A percentile compares a stretch with the other conserved stretches of the same genome.
phyloP scores from a whole-genome alignment of 30 jellyfish, hydroid and myxozoan genomes.

The Nemopilema nomurai region DNA sequence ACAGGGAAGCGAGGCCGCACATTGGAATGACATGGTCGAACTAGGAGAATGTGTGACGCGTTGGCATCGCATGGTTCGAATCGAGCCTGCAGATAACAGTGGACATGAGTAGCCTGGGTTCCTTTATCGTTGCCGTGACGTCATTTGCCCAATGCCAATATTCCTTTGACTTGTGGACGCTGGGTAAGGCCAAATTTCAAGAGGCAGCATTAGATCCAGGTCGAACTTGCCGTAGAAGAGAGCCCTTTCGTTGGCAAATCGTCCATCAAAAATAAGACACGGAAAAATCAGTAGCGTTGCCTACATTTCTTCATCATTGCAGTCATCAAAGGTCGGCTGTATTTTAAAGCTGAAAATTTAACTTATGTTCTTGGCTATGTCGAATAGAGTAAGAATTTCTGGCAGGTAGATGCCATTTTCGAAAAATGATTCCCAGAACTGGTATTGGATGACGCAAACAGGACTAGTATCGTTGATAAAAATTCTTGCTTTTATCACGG shows the following conservation, averaged over 20 bases:
- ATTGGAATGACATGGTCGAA: slow-evolving; percentile 97
- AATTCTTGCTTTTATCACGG: too few relatives aligned
- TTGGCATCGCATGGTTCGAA: slow-evolving; percentile 97
- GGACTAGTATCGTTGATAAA: too few relatives aligned
- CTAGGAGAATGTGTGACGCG: slow-evolving; percentile 82
- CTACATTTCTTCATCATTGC: too few relatives aligned
- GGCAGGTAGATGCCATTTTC: too few relatives aligned
- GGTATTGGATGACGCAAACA: too few relatives aligned
- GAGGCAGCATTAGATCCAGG: too few relatives aligned
- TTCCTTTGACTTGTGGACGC: not conserved
- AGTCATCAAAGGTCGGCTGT: not conserved
- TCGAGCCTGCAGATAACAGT: slow-evolving; percentile 85
- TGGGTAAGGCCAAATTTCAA: not conserved
- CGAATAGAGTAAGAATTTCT: too few relatives aligned
- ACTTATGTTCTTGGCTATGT: not conserved
- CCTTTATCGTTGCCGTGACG: too few relatives aligned
- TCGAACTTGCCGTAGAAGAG: not conserved
- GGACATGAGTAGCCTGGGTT: not conserved
- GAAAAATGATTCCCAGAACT: too few relatives aligned
- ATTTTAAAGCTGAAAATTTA: not conserved
- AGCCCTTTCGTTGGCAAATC: not conserved
- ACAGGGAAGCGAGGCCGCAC: slow-evolving; percentile 92
- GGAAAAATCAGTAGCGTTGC: not conserved
- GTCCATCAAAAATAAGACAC: not conserved
- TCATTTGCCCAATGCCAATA: not conserved